Evolutionary conservation across 2,888 invertebrate genomes (phyloP).

Genomic region (Muschampia plurimacula): DNA sequence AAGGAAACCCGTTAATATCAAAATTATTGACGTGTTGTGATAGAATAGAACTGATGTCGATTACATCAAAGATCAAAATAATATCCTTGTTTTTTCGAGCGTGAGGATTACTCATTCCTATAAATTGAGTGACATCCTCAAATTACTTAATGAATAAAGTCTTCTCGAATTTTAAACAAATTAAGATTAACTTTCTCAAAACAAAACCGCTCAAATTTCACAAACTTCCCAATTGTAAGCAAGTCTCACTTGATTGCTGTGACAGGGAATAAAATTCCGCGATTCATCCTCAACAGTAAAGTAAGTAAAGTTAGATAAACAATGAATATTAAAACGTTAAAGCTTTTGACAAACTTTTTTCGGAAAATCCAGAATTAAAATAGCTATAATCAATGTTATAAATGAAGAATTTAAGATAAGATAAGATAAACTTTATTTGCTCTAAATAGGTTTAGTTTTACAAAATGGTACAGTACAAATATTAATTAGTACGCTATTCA

Average conservation of each 20-base stretch:
- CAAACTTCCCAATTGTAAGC: constrained; percentile 16
- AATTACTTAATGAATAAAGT: constrained; percentile 24
- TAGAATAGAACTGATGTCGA: constrained; percentile 5
- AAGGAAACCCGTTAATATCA: background rate
- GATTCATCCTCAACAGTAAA: background rate
- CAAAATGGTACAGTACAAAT: no score
- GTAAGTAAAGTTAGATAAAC: constrained; percentile 13
- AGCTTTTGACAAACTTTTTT: constrained; percentile 8
- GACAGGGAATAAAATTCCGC: constrained; percentile 3
- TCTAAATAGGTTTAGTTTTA: no score
- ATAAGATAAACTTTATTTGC: no score
- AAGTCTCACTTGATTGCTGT: constrained; percentile 4
- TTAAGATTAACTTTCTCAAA: constrained; percentile 21
- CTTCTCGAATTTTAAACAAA: constrained; percentile 16
- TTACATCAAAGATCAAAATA: constrained; percentile 7
- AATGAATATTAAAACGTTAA: constrained; percentile 19
- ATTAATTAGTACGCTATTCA: no score
- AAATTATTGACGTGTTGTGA: background rate
- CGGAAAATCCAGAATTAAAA: constrained; percentile 16
- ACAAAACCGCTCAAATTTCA: constrained; percentile 32
- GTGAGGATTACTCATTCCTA: constrained; percentile 11
- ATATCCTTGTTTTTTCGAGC: background rate
- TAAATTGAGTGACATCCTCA: constrained; percentile 17
- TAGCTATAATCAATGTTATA: constrained; percentile 30
- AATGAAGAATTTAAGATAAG: no score